Evolutionary conservation across 2,113 vertebrate species (phyloP).

Genomic region (Corythoichthys intestinalis): DNA sequence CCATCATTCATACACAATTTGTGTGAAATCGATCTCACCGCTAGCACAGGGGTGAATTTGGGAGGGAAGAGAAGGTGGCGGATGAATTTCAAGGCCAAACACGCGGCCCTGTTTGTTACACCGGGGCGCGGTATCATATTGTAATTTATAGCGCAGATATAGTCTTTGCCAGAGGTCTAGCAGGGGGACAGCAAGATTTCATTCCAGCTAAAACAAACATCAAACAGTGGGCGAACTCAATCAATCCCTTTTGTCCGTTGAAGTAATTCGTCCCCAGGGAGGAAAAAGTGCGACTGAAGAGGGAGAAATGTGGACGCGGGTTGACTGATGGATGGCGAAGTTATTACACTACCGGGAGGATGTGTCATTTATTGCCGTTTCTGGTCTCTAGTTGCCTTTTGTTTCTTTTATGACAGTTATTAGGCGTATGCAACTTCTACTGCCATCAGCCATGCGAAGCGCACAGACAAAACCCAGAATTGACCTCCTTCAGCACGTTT

Average conservation of each 20-base stretch:
- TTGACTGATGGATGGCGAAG: conserved; percentile 60
- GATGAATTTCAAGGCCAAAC: conserved; percentile 67
- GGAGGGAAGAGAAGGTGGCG: conserved; percentile 31
- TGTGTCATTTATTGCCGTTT: conserved; percentile 60
- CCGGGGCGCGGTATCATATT: conserved; percentile 47
- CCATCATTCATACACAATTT: conserved; percentile 64
- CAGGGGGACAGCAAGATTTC: conserved; percentile 39
- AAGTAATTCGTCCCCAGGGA: conserved; percentile 57
- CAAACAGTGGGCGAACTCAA: conserved; percentile 46
- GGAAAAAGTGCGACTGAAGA: conserved; percentile 21
- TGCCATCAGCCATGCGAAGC: conserved; percentile 28
- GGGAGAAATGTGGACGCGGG: conserved; percentile 43
- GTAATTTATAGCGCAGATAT: conserved; percentile 46
- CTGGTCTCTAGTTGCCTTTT: conserved; percentile 50
- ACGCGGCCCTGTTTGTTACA: conserved; percentile 37
- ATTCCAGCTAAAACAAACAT: conserved; percentile 62
- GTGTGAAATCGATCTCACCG: conserved; percentile 68
- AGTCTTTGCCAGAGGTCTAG: conserved; percentile 37
- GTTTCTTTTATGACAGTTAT: conserved; percentile 65
- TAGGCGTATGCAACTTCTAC: conserved; percentile 45
- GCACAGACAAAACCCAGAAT: neutral
- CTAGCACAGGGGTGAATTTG: conserved; percentile 55
- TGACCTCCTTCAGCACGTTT: neutral
- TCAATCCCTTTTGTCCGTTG: conserved; percentile 55
- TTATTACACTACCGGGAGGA: conserved; percentile 57